These are phyloP conservation scores for Mugil cephalus DNA, from an alignment of 2,113 vertebrate species.

Conservation along the genomic window DNA sequence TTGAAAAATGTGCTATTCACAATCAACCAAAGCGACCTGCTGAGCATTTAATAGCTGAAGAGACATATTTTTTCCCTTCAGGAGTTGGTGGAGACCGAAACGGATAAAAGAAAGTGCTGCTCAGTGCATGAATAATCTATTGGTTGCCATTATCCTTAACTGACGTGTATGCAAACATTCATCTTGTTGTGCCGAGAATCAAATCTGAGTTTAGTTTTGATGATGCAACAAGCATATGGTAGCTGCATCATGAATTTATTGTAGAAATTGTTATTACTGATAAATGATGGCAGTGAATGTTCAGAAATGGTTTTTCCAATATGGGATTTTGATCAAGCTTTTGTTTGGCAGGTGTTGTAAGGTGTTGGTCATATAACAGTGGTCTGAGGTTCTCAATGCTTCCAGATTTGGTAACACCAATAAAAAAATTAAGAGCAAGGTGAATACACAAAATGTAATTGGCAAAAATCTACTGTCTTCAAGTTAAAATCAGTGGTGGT, in stretches of 20 bases:
- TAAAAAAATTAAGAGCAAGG: slow-evolving; percentile 16
- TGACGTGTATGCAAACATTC: too few relatives aligned
- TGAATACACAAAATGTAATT: slow-evolving; percentile 24
- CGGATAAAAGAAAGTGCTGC: too few relatives aligned
- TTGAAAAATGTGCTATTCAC: too few relatives aligned
- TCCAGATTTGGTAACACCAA: not conserved
- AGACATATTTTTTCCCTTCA: too few relatives aligned
- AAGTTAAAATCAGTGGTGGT: slow-evolving; percentile 26
- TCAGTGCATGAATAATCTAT: too few relatives aligned
- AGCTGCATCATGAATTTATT: slow-evolving; percentile 1
- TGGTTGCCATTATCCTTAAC: too few relatives aligned
- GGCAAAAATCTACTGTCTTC: not conserved
- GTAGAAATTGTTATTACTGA: not conserved
- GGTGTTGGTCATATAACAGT: not conserved
- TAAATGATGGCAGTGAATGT: slow-evolving; percentile 4
- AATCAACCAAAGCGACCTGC: too few relatives aligned
- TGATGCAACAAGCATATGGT: not conserved
- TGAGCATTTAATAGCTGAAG: too few relatives aligned
- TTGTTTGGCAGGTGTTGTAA: too few relatives aligned
- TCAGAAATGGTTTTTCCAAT: not conserved
- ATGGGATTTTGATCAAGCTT: slow-evolving; percentile 4
- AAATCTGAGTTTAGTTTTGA: not conserved
- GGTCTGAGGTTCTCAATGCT: not conserved
- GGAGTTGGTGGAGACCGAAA: too few relatives aligned
- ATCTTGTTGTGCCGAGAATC: not conserved